Conservation (phyloP, 2,113 vertebrate species). For the Laticauda laticaudata region DNA sequence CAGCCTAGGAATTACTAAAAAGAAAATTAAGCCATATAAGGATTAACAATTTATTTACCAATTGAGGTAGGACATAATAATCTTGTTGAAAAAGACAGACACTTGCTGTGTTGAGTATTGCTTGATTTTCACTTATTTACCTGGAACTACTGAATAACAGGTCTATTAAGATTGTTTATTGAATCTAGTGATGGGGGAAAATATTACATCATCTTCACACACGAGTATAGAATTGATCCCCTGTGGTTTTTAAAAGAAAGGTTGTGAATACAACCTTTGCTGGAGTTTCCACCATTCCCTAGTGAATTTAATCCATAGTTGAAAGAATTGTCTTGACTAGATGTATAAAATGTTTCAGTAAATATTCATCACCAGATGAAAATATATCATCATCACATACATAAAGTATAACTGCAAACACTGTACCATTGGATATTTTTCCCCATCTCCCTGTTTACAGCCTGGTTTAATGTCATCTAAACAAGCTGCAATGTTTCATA, state of each 20-base stretch:
- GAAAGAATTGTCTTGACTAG: background rate
- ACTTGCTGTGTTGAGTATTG: slow-evolving; percentile 25
- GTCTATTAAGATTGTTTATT: slow-evolving; percentile 5
- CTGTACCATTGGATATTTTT: background rate
- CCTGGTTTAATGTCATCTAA: background rate
- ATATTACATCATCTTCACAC: background rate
- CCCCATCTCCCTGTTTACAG: background rate
- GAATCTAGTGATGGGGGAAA: slow-evolving; percentile 3
- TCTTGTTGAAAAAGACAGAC: background rate
- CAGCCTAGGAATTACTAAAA: background rate
- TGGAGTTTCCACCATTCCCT: slow-evolving; percentile 1
- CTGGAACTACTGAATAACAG: slow-evolving; percentile 31
- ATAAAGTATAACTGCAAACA: background rate
- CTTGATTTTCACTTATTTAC: slow-evolving; percentile 2
- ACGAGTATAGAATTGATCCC: background rate
- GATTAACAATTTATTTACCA: slow-evolving; percentile 14
- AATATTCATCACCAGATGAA: background rate
- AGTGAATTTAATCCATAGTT: background rate
- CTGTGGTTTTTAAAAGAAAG: background rate
- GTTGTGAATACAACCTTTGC: background rate
- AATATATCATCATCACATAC: background rate
- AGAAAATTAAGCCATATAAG: background rate
- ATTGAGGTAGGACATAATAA: slow-evolving; percentile 21
- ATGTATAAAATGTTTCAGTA: background rate
- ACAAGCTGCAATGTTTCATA: background rate